Conservation (phyloP, 2,888 invertebrate species). For the Phlogophora meticulosa region DNA sequence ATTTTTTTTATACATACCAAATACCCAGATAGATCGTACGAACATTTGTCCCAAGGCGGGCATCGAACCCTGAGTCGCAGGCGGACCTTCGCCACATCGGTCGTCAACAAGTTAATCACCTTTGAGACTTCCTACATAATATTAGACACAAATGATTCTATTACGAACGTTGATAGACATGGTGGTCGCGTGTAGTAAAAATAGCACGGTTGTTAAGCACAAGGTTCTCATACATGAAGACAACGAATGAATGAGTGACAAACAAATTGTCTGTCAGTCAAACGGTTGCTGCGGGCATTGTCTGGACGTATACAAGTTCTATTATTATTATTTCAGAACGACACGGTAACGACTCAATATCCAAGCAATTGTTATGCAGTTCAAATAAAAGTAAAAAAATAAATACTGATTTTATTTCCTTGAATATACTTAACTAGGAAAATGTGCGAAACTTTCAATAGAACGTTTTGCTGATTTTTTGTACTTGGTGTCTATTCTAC, state of each 20-base stretch:
- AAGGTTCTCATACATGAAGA: conserved; percentile 53
- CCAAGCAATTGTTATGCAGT: conserved; percentile 26
- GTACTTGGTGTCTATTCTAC: too few relatives aligned
- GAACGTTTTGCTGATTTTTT: not conserved
- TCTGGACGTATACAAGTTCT: conserved; percentile 57
- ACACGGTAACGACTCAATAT: conserved; percentile 51
- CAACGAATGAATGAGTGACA: conserved; percentile 74
- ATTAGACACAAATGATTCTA: conserved; percentile 45
- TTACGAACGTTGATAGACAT: conserved; percentile 49
- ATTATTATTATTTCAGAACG: conserved; percentile 62
- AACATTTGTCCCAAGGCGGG: too few relatives aligned
- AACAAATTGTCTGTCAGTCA: conserved; percentile 77
- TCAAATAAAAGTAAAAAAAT: conserved; percentile 1
- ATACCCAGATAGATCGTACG: too few relatives aligned
- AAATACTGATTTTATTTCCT: not conserved
- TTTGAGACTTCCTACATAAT: conserved; percentile 15
- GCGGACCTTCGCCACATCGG: too few relatives aligned
- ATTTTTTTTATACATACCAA: too few relatives aligned
- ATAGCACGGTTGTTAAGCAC: conserved; percentile 75
- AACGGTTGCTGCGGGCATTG: conserved; percentile 60
- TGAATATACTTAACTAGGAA: too few relatives aligned
- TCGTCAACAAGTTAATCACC: conserved; percentile 6
- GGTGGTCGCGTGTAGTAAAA: conserved; percentile 59
- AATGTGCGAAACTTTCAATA: not conserved
- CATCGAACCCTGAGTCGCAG: too few relatives aligned